Conservation (phyloP, 2,113 vertebrate species). For the Epinephelus fuscoguttatus region DNA sequence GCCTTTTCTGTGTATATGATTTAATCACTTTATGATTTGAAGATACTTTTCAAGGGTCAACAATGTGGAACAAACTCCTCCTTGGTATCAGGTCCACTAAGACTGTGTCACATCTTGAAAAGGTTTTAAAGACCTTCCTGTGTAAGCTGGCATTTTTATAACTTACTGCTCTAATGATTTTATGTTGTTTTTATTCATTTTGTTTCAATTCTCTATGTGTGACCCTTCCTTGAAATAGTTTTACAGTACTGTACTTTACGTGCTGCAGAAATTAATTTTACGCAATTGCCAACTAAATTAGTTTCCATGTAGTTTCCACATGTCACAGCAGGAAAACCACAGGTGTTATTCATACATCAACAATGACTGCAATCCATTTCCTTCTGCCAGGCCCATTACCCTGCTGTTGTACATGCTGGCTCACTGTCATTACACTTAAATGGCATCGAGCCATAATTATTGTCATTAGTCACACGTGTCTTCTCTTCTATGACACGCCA, state of each 20-base stretch:
- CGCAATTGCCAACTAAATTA: neutral
- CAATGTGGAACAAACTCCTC: neutral
- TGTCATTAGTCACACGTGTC: neutral
- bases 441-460: neutral
- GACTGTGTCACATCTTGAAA: neutral
- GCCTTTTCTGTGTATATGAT: too few relatives aligned
- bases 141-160: neutral
- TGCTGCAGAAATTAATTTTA: neutral
- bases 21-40: neutral
- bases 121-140: neutral
- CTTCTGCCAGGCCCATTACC: neutral
- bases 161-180: neutral
- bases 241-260: neutral
- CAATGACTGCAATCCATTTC: neutral
- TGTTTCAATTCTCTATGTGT: neutral
- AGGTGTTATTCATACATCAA: neutral
- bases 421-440: neutral
- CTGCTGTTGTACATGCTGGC: neutral
- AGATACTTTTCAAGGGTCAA: neutral
- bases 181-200: neutral
- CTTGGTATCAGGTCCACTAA: neutral
- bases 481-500: neutral
- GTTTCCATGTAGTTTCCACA: neutral
- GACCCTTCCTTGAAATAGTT: neutral
- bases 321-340: neutral